Evolutionary conservation across 2,113 vertebrate species (phyloP).

Genomic region (Bufo bufo): DNA sequence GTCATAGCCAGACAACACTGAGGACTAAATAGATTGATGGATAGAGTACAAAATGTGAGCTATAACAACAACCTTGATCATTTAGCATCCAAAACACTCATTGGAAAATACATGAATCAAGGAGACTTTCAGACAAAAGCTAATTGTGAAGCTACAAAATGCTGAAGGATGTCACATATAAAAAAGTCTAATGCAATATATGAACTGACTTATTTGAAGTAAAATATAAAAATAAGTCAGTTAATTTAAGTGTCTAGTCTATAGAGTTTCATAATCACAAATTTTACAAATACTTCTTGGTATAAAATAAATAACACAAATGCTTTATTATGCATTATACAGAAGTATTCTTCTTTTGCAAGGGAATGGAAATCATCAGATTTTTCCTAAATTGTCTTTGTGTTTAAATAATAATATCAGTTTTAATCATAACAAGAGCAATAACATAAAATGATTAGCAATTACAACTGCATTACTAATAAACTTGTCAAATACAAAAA

Average conservation of each 20-base stretch:
- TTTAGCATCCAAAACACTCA: conserved; percentile 20
- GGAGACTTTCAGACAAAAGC: conserved; percentile 1
- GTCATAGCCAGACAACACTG: conserved; percentile 28
- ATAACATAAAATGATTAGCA: not conserved
- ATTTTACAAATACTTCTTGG: not conserved
- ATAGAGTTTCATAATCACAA: not conserved
- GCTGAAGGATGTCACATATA: not conserved
- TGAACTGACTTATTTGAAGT: not conserved
- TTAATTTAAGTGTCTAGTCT: not conserved
- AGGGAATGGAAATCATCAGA: not conserved
- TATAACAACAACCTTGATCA: conserved; percentile 51
- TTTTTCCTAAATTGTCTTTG: not conserved
- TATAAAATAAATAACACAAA: not conserved
- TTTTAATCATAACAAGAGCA: not conserved
- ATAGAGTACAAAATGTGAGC: conserved; percentile 33
- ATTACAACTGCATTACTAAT: too few species aligned
- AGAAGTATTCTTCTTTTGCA: not conserved
- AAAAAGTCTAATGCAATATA: not conserved
- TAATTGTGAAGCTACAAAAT: conserved; percentile 37
- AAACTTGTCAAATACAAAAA: not conserved
- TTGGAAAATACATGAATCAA: conserved; percentile 43
- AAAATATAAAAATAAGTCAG: not conserved
- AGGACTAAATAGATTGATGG: conserved; percentile 52
- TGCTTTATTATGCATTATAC: too few species aligned
- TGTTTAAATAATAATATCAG: not conserved